Percentiles rank a stretch among this genome's conserved stretches.
These are phyloP conservation scores for Tetramorium parvispinum DNA, from an alignment of 1,140 invertebrate genomes.

Conservation along the genomic window DNA sequence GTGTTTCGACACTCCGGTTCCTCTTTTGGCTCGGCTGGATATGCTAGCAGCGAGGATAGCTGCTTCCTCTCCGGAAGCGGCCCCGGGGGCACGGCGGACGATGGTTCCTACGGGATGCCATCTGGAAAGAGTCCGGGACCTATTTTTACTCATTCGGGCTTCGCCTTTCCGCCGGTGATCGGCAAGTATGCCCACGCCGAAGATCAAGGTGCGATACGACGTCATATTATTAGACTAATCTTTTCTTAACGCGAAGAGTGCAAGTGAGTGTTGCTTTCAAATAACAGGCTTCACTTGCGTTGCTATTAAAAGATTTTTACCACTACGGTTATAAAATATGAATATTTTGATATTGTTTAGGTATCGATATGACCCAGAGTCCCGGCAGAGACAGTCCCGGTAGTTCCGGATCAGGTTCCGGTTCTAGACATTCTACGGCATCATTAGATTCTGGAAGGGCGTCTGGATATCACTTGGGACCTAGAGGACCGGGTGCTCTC, in stretches of 20 bases:
- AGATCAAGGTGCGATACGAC: constrained; percentile 86
- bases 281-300: no score
- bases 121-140: constrained; percentile 86
- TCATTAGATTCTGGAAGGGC: constrained; percentile 96
- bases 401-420: constrained; percentile 95
- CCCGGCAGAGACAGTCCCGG: constrained; percentile 95
- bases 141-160: constrained; percentile 87
- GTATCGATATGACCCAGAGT: constrained; percentile 91
- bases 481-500: constrained; percentile 84
- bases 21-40: constrained; percentile 91
- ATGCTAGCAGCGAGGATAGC: constrained; percentile 91
- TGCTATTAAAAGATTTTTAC: neutral
- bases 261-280: neutral
- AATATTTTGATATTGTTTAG: constrained; percentile 64
- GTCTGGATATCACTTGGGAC: constrained; percentile 88
- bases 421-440: constrained; percentile 95
- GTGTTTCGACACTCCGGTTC: constrained; percentile 91
- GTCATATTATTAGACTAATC: constrained; percentile 32
- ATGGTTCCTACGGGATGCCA: constrained; percentile 84
- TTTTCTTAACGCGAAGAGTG: constrained; percentile 1
- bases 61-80: constrained; percentile 86
- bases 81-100: constrained; percentile 77
- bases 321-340: neutral
- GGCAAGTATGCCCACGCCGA: constrained; percentile 86
- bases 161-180: constrained; percentile 85